Evolutionary conservation across 2,888 invertebrate genomes (phyloP).

Genomic region (Himalopsyche kuldschensis): DNA sequence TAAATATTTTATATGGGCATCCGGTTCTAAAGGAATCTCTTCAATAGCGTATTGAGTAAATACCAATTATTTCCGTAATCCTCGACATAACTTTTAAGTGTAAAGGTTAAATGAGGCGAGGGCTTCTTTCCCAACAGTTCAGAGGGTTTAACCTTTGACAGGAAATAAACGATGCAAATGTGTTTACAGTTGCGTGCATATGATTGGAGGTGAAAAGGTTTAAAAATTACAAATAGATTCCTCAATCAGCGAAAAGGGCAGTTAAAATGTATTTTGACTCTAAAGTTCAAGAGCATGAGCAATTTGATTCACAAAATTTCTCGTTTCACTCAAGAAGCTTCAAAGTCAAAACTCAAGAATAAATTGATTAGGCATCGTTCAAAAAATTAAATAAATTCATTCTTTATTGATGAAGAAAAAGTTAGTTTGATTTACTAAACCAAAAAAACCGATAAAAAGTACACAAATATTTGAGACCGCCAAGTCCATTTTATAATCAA

Average conservation of each 20-base stretch:
- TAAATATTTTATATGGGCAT: neutral
- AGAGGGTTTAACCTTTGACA: constrained; percentile 9
- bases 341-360: too few species aligned
- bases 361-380: too few species aligned
- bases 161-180: constrained; percentile 14
- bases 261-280: neutral
- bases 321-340: too few species aligned
- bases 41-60: neutral
- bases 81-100: neutral
- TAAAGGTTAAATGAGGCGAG: neutral
- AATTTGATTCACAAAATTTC: too few species aligned
- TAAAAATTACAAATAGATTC: neutral
- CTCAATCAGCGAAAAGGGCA: neutral
- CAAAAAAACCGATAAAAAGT: too few species aligned
- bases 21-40: neutral
- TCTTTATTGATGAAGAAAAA: too few species aligned
- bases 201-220: neutral
- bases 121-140: constrained; percentile 5
- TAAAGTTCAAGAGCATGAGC: neutral
- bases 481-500: too few species aligned
- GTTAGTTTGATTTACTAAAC: too few species aligned
- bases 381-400: too few species aligned
- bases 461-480: too few species aligned
- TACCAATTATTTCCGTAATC: neutral
- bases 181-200: neutral